Conservation (phyloP, 2,888 invertebrate species). For the Morpho achilles region DNA sequence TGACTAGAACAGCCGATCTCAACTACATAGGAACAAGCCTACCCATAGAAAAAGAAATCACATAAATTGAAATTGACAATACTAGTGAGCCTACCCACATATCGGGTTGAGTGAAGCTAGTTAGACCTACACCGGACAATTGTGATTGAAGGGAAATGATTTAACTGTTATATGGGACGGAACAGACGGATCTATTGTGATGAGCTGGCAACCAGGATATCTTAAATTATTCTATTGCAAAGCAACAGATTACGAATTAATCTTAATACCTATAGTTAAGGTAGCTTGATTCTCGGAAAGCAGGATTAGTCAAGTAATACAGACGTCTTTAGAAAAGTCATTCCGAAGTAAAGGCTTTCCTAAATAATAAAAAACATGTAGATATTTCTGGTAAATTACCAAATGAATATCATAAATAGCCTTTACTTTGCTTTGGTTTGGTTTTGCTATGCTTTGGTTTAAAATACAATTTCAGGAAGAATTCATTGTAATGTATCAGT, state of each 20-base stretch:
- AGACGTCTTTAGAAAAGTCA: no score
- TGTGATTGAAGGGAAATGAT: conserved; percentile 43
- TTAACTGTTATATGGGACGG: conserved; percentile 46
- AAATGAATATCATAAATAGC: no score
- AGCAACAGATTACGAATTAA: conserved; percentile 37
- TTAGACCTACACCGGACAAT: conserved; percentile 37
- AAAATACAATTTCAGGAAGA: no score
- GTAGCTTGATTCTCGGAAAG: conserved; percentile 15
- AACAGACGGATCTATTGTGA: conserved; percentile 45
- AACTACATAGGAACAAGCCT: no score
- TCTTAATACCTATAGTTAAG: conserved; percentile 30
- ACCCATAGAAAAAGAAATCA: no score
- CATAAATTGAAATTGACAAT: background rate
- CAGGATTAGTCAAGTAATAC: conserved; percentile 11
- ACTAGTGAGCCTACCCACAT: conserved; percentile 35
- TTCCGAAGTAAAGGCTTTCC: no score
- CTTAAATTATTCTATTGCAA: conserved; percentile 47
- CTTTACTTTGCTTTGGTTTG: no score
- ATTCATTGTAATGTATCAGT: no score
- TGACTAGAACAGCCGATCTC: no score
- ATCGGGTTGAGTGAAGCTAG: conserved; percentile 43
- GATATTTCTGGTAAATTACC: no score
- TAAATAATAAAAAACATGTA: no score
- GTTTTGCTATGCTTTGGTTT: no score
- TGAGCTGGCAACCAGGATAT: conserved; percentile 41